A percentile compares a stretch with the other conserved stretches of the same genome.
phyloP scores from a whole-genome alignment of 2,888 invertebrate genomes.

The Isoperla grammatica region DNA sequence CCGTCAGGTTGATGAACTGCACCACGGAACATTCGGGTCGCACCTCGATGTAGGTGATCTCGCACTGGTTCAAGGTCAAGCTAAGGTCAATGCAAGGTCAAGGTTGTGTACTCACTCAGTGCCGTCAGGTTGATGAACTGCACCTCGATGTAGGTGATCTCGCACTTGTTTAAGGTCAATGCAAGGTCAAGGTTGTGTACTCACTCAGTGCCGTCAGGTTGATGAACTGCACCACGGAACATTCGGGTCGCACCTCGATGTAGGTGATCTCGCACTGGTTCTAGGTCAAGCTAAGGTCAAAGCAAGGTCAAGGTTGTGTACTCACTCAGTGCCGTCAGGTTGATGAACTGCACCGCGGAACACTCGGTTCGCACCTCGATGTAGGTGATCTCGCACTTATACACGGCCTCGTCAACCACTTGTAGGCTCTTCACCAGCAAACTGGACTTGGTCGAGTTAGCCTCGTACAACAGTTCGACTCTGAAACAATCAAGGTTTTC shows the following conservation, averaged over 20 bases:
- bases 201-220: conserved; percentile 72
- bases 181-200: too few relatives aligned
- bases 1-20: conserved; percentile 71
- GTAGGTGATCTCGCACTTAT: conserved; percentile 79
- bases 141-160: conserved; percentile 74
- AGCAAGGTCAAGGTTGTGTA: too few relatives aligned
- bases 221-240: conserved; percentile 74
- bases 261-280: conserved; percentile 82
- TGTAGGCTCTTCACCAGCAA: conserved; percentile 62
- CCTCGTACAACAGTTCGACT: conserved; percentile 61
- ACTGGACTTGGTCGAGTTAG: conserved; percentile 59
- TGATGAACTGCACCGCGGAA: conserved; percentile 73
- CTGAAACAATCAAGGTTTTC: conserved; percentile 45
- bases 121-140: conserved; percentile 74
- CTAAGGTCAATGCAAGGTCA: too few relatives aligned
- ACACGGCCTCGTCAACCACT: conserved; percentile 70
- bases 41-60: conserved; percentile 74
- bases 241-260: conserved; percentile 69
- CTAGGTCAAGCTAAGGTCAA: too few relatives aligned
- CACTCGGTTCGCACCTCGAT: conserved; percentile 72
- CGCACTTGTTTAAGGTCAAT: conserved; percentile 74
- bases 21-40: conserved; percentile 74
- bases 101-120: too few relatives aligned
- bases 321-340: conserved; percentile 72
- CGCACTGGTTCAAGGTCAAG: conserved; percentile 74